A percentile compares a stretch with the other conserved stretches of the same genome.
Evolutionary conservation across 2,797 vertebrate genomes (phyloP).

Genomic region (Scolopax bukidnonensis): DNA sequence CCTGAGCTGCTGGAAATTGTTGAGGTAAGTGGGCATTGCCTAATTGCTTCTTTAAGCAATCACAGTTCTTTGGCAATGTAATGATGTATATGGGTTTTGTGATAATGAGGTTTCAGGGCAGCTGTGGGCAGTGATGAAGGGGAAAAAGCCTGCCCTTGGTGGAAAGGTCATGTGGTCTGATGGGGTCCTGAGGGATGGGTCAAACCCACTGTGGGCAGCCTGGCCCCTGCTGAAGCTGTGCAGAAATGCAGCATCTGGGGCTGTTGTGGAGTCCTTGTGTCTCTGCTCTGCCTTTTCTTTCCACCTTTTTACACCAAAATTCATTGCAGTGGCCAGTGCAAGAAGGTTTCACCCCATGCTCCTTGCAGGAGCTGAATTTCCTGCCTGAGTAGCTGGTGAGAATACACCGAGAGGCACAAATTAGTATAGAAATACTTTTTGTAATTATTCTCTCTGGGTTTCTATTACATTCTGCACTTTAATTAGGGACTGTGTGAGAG

Average conservation of each 20-base stretch:
- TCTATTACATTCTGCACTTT: not conserved
- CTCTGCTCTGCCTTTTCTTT: not conserved
- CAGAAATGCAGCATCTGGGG: not conserved
- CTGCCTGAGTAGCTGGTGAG: not conserved
- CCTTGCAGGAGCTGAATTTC: not conserved
- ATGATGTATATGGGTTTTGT: not conserved
- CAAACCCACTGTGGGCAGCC: not conserved
- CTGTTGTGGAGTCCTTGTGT: not conserved
- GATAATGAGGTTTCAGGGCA: not conserved
- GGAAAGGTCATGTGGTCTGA: rapidly evolving
- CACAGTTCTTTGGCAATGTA: not conserved
- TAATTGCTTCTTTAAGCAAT: not conserved
- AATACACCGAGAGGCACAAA: not conserved
- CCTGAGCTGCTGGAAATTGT: conserved; percentile 87
- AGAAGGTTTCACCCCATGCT: not conserved
- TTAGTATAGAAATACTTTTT: not conserved
- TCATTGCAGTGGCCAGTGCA: not conserved
- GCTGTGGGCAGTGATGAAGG: not conserved
- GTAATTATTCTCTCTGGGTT: not conserved
- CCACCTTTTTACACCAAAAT: not conserved
- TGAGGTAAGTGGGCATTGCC: conserved; percentile 70
- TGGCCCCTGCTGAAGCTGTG: not conserved
- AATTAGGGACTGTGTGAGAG: not conserved
- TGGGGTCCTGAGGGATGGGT: not conserved
- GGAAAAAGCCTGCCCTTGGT: not conserved